Conservation (phyloP, 2,797 vertebrate genomes). For the Sebastes nivosus region DNA sequence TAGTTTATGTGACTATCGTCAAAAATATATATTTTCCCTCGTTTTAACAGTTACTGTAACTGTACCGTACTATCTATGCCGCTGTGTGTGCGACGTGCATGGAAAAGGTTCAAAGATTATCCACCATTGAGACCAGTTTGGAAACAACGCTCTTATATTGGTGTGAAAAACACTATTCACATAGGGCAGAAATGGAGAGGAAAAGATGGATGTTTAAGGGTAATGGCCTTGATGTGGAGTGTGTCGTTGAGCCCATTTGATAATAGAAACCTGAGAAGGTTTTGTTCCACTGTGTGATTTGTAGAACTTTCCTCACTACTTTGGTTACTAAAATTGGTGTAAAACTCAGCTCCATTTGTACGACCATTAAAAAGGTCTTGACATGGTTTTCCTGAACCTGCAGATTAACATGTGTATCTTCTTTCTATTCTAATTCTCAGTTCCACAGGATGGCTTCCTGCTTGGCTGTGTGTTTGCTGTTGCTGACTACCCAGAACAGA, state of each 20-base stretch:
- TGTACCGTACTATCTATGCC: no score
- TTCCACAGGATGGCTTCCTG: conserved; percentile 93
- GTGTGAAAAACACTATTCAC: not conserved
- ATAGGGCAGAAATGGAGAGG: not conserved
- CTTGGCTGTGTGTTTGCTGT: conserved; percentile 95
- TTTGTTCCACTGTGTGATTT: not conserved
- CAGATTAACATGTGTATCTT: not conserved
- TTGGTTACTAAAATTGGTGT: not conserved
- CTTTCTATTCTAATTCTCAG: conserved; percentile 68
- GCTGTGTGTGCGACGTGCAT: no score
- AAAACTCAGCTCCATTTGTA: not conserved
- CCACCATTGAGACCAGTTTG: not conserved
- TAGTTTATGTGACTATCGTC: no score
- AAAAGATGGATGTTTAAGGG: not conserved
- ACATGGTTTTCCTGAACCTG: not conserved
- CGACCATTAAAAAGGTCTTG: not conserved
- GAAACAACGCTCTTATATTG: not conserved
- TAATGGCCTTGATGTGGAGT: not conserved
- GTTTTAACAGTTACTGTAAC: no score
- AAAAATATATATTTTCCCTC: no score
- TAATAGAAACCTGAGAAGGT: not conserved
- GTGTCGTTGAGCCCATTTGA: not conserved
- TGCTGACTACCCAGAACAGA: conserved; percentile 97
- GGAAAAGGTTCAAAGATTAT: not conserved
- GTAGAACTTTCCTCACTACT: not conserved